phyloP scores from a whole-genome alignment of 2,888 invertebrate genomes.

The Drosophila cognata region DNA sequence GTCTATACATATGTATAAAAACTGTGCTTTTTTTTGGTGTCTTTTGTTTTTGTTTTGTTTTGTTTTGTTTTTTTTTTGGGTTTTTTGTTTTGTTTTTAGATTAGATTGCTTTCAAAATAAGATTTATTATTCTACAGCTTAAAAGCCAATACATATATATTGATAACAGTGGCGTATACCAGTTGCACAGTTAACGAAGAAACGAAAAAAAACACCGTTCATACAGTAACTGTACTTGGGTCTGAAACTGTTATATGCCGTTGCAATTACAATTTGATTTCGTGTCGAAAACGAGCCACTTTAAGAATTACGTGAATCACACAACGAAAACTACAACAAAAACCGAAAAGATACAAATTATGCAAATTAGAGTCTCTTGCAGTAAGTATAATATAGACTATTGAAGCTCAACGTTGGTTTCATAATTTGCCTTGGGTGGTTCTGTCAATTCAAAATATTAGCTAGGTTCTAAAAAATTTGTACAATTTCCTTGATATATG shows the following conservation, averaged over 20 bases:
- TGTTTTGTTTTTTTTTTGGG: neutral
- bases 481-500: constrained; percentile 35
- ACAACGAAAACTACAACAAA: constrained; percentile 13
- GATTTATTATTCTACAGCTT: constrained; percentile 17
- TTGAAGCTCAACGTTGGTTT: constrained; percentile 33
- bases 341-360: constrained; percentile 2
- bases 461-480: constrained; percentile 35
- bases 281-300: constrained; percentile 4
- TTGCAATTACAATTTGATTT: constrained; percentile 7
- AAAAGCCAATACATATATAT: constrained; percentile 5
- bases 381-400: constrained; percentile 15
- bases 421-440: constrained; percentile 32
- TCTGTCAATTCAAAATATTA: constrained; percentile 36
- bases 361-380: constrained; percentile 19
- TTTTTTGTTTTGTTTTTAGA: neutral
- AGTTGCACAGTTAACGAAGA: constrained; percentile 7
- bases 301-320: constrained; percentile 8
- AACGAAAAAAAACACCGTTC: neutral
- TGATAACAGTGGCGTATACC: constrained; percentile 11
- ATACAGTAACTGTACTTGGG: constrained; percentile 2
- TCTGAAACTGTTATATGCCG: constrained; percentile 5
- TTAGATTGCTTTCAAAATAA: constrained; percentile 17
- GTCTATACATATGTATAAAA: constrained; percentile 16
- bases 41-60: constrained; percentile 15
- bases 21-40: constrained; percentile 21